A percentile compares a stretch with the other conserved stretches of the same genome.
These are phyloP conservation scores for Rhodeus uyekii DNA, from an alignment of 2,797 vertebrate species.

Conservation along the genomic window DNA sequence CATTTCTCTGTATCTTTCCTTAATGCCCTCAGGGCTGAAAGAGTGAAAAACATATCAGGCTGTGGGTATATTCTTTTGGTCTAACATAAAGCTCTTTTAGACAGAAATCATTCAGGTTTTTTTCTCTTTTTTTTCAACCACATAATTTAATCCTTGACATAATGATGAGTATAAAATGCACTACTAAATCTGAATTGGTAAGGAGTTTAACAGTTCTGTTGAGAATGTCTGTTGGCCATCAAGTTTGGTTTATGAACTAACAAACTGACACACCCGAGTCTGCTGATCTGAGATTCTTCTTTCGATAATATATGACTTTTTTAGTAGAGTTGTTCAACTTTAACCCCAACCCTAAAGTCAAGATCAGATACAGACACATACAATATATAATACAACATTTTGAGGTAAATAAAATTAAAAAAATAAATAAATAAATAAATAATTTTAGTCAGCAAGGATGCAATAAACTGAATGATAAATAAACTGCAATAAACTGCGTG, in stretches of 20 bases:
- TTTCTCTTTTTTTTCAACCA: background rate
- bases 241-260: background rate
- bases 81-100: background rate
- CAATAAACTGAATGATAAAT: too few species aligned
- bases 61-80: background rate
- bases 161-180: background rate
- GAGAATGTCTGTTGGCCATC: background rate
- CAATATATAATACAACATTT: too few species aligned
- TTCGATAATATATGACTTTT: background rate
- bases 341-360: too few species aligned
- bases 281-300: background rate
- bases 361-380: too few species aligned
- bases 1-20: slow-evolving; percentile 29
- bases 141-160: background rate
- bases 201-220: background rate
- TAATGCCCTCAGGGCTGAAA: background rate
- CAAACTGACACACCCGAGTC: background rate
- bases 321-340: too few species aligned
- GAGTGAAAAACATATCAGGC: slow-evolving; percentile 6
- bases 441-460: too few species aligned
- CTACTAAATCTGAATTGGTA: slow-evolving; percentile 1
- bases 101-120: background rate
- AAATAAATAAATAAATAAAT: too few species aligned
- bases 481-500: too few species aligned
- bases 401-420: too few species aligned